Evolutionary conservation across 2,888 invertebrate genomes (phyloP).

Genomic region (Eustalomyia histrio): DNA sequence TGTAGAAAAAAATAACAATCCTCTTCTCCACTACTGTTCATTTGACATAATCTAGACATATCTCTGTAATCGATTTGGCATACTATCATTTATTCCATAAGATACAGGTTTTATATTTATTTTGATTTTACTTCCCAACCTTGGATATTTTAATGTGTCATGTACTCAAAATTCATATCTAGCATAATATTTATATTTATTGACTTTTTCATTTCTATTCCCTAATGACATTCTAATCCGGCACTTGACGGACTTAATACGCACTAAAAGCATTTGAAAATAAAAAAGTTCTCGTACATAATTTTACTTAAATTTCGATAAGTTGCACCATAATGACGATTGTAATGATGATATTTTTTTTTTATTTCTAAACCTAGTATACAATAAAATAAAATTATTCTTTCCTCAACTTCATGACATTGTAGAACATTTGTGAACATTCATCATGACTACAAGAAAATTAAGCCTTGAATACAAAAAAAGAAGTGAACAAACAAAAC

Average conservation of each 20-base stretch:
- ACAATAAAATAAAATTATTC: constrained; percentile 11
- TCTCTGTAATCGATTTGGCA: too few species aligned
- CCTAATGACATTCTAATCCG: constrained; percentile 40
- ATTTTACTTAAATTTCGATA: constrained; percentile 12
- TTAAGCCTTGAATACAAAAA: not conserved
- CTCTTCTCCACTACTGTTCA: too few species aligned
- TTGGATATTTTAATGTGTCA: too few species aligned
- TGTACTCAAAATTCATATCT: too few species aligned
- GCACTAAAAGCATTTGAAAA: constrained; percentile 2
- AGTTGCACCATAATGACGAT: constrained; percentile 28
- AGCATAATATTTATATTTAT: not conserved
- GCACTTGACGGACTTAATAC: constrained; percentile 51
- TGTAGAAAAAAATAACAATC: too few species aligned
- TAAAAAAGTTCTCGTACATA: not conserved
- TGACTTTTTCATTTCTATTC: not conserved
- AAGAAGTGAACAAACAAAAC: constrained; percentile 12
- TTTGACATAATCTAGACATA: too few species aligned
- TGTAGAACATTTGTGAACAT: not conserved
- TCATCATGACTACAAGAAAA: constrained; percentile 45
- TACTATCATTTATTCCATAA: too few species aligned
- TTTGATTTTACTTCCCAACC: too few species aligned
- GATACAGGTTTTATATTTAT: too few species aligned
- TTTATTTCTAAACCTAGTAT: not conserved
- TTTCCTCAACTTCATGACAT: not conserved
- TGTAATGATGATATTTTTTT: constrained; percentile 17